Evolutionary conservation across 2,888 invertebrate species (phyloP).

Genomic region (Cantharis nigra): DNA sequence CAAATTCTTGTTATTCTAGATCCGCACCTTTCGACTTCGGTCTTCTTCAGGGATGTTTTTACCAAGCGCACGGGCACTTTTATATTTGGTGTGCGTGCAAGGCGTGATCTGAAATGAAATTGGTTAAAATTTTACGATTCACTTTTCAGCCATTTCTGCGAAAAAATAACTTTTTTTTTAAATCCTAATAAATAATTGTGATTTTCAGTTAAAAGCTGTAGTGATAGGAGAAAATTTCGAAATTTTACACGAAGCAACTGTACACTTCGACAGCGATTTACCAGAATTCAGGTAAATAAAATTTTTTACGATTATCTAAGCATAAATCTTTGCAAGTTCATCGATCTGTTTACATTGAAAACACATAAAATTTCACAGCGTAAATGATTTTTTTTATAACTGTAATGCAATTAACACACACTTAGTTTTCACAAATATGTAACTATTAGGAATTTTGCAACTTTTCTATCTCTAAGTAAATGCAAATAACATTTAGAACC

Average conservation of each 20-base stretch:
- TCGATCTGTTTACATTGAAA: background rate
- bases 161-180: no score
- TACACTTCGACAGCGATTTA: conserved; percentile 89
- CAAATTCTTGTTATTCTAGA: no score
- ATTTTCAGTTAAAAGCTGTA: conserved; percentile 83
- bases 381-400: background rate
- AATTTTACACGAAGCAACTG: conserved; percentile 77
- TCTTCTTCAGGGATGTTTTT: no score
- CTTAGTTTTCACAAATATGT: background rate
- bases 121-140: no score
- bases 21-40: no score
- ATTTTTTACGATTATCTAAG: background rate
- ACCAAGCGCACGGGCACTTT: no score
- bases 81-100: no score
- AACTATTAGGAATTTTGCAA: background rate
- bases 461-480: background rate
- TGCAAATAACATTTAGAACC: conserved; percentile 57
- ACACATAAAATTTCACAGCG: background rate
- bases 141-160: no score
- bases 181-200: no score
- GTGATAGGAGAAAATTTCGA: conserved; percentile 76
- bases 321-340: background rate
- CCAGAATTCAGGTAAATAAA: conserved; percentile 83
- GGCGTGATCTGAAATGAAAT: no score
- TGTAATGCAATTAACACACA: background rate